phyloP scores from a whole-genome alignment of 1,140 invertebrate species.

The Octopus bimaculoides region DNA sequence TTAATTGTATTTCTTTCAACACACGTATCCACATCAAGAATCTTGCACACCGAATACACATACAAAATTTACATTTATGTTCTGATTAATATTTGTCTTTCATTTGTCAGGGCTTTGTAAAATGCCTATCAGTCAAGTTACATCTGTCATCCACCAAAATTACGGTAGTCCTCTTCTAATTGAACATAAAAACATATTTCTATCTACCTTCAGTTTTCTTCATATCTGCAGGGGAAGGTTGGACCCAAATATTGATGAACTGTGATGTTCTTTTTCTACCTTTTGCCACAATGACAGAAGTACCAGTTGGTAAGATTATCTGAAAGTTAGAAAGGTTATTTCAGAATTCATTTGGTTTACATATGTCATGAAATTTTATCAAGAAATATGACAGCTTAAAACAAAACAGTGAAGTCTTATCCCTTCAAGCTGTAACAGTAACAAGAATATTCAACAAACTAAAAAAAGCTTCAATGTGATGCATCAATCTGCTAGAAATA shows the following conservation, averaged over 20 bases:
- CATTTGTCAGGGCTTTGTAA: no score
- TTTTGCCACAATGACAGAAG: slow-evolving; percentile 28
- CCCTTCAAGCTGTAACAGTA: background rate
- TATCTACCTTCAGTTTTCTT: slow-evolving; percentile 32
- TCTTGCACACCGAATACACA: no score
- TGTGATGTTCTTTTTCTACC: slow-evolving; percentile 10
- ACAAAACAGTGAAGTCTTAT: background rate
- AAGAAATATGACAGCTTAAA: background rate
- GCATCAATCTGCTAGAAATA: no score
- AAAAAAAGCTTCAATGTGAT: no score
- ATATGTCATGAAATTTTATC: background rate
- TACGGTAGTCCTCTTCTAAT: no score
- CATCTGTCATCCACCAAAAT: no score
- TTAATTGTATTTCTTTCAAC: no score
- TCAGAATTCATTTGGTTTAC: no score
- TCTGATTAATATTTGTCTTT: no score
- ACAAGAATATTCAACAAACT: background rate
- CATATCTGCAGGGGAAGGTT: slow-evolving; percentile 26
- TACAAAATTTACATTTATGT: no score
- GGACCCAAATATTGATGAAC: slow-evolving; percentile 43
- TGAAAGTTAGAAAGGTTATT: slow-evolving; percentile 9
- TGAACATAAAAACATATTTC: background rate
- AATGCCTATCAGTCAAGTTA: no score
- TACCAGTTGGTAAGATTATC: slow-evolving; percentile 44
- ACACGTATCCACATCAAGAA: no score